A percentile compares a stretch with the other conserved stretches of the same genome.
These are phyloP conservation scores for Bradysia coprophila DNA, from an alignment of 1,140 invertebrate genomes.

Conservation along the genomic window DNA sequence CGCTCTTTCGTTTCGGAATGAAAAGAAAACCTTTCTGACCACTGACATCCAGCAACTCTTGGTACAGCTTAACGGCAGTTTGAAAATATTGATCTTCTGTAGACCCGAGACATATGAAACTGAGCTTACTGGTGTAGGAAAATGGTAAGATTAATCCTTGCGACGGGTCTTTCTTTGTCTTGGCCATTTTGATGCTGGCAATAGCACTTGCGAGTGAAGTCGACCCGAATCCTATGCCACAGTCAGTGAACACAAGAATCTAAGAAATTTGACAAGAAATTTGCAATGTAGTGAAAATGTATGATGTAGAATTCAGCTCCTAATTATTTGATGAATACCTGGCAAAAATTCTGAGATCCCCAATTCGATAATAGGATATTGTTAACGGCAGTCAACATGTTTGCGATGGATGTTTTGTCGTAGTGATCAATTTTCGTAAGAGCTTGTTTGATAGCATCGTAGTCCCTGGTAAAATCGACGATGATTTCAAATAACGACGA, in stretches of 20 bases:
- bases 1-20: conserved; percentile 26
- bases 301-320: too few species aligned
- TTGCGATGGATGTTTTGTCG: conserved; percentile 15
- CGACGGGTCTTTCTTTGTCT: not conserved
- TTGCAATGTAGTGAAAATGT: too few species aligned
- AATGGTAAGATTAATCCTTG: conserved; percentile 41
- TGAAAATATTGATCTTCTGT: conserved; percentile 27
- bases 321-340: too few species aligned
- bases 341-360: conserved; percentile 17
- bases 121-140: conserved; percentile 56
- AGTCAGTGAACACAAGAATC: conserved; percentile 18
- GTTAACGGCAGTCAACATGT: conserved; percentile 13
- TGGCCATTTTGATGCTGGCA: conserved; percentile 5
- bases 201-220: conserved; percentile 13
- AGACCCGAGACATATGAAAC: conserved; percentile 43
- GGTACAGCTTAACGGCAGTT: conserved; percentile 15
- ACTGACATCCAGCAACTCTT: conserved; percentile 15
- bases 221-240: conserved; percentile 18
- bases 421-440: conserved; percentile 17
- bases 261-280: too few species aligned
- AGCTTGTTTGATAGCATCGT: conserved; percentile 14
- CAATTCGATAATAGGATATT: conserved; percentile 14
- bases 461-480: conserved; percentile 22
- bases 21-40: conserved; percentile 14
- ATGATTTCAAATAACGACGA: conserved; percentile 52